A percentile compares a stretch with the other conserved stretches of the same genome.
phyloP scores from a whole-genome alignment of 2,797 vertebrate genomes.

The Darevskia nairensis region DNA sequence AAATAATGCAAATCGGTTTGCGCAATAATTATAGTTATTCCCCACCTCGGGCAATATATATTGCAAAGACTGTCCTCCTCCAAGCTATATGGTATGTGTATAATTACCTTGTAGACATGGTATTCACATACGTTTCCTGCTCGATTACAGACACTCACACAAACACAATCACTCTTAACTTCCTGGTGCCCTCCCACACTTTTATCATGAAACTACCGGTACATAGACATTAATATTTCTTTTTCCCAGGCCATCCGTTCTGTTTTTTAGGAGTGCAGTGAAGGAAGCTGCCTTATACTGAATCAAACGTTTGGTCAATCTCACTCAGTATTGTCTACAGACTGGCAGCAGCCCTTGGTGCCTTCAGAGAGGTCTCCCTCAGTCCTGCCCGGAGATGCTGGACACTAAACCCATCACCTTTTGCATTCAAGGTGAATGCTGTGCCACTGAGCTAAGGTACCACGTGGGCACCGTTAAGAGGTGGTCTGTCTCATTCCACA shows the following conservation, averaged over 20 bases:
- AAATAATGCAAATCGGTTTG: slow-evolving; percentile 55
- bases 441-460: too few species aligned
- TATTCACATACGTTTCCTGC: slow-evolving; percentile 37
- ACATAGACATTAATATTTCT: neutral
- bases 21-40: slow-evolving; percentile 40
- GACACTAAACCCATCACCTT: too few species aligned
- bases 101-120: slow-evolving; percentile 42
- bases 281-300: neutral
- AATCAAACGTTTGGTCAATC: neutral
- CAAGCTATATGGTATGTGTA: slow-evolving; percentile 36
- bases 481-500: too few species aligned
- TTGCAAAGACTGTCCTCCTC: slow-evolving; percentile 50
- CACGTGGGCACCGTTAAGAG: too few species aligned
- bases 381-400: too few species aligned
- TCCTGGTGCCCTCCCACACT: neutral
- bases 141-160: neutral
- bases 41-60: slow-evolving; percentile 50
- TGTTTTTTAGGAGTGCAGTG: neutral
- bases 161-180: neutral
- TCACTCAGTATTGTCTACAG: too few species aligned
- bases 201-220: neutral
- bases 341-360: too few species aligned
- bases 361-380: too few species aligned
- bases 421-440: too few species aligned
- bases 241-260: neutral